Evolutionary conservation across 2,797 vertebrate genomes (phyloP), one percentile per base, ranked within the genome.

Genomic region (Rhinoraja longicauda): DNA sequence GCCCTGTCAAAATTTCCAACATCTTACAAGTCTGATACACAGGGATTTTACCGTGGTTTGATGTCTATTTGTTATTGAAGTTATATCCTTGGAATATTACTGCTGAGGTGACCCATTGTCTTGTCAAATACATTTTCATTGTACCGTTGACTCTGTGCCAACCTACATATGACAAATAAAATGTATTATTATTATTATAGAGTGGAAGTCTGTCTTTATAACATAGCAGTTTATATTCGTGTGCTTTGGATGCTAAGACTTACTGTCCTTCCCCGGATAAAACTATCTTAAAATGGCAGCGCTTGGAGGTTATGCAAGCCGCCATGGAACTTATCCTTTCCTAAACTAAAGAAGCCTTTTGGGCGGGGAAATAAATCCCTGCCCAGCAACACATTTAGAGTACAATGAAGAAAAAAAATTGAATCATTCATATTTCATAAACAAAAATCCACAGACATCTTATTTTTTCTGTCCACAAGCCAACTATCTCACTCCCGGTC

Each of bases 391-490:
- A 64, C n/a, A 88, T 88, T 88, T 88, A 62, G 15, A 88, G 17
- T 10, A 84, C n/a, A 88, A 26, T 21, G 70, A 64, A 64, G 67
- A 36, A 62, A 88, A 64, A 32, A 36, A 88, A 88, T 88, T 8
- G 29, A 67, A 59, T 88, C 84, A 88, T 88, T 88, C 88, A 88
- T 88, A 88, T 88, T 88, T 88, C 84, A 67, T 67, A 67, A 67
- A 36, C 59, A 32, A n/a, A 36, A 88, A 88, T 64, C 84, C 21
- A 67, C n/a, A 36, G 2, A 88, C 59, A 67, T 36, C 19, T 36
- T 67, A 88, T 88, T 88, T 36, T 62, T 88, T 67, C 84, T 36
- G 9, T 88, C 62, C 84, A 88, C 59, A 26, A 59, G 59, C 84
- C 45, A 57, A 59, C 79, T 82, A 53, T 53, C 53, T 82, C 79